Base-by-base conservation (phyloP, 2,113 vertebrate genomes). In the Strix aluco region DNA sequence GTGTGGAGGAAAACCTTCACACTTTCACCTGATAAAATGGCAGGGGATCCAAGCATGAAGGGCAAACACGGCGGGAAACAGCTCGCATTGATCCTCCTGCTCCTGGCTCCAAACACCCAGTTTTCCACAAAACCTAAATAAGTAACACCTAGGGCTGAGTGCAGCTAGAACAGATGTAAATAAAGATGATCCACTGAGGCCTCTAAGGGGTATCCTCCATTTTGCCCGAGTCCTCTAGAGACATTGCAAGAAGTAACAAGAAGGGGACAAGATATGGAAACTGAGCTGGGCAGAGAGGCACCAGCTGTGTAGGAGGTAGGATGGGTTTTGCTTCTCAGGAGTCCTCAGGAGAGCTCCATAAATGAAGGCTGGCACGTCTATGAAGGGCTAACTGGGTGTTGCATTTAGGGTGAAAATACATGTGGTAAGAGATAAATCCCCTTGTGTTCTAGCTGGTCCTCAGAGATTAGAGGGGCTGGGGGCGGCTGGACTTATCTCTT, bases 41-140 rank as follows among this genome's bases (percentile, higher is more conserved):
- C 55, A 52, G 16, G 9, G 46, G 38, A 58, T 84, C n/a, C 63
- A 58, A 65, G 63, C 34, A 20, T 2, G 49, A 62, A 72, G 80
- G 9, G 65, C 32, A 65, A 67, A 72, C 15, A 12, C 0, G 0
- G 40, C 3, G 9, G 20, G 36, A 79, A 88, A 74, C 12, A 21
- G 23, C 49, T 70, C 11, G 2, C 14, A 0, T 12, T 34, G 78
- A 49, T 34, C n/a, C 25, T 65, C 15, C 58, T 49, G 57, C 55
- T 70, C n/a, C 44, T 69, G 69, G 44, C 69, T 77, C 67, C 69
- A 81, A 82, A 83, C n/a, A 30, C 0, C 11, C 25, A 62, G 47
- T 42, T 77, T 66, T 47, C 78, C 18, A 11, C 47, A 87, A 87
- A 71, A 67, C 22, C 51, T 30, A 21, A 7, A 0, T 15, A n/a